These are phyloP conservation scores for Epirrhoe alternata DNA, from an alignment of 2,888 invertebrate species.

Conservation along the genomic window DNA sequence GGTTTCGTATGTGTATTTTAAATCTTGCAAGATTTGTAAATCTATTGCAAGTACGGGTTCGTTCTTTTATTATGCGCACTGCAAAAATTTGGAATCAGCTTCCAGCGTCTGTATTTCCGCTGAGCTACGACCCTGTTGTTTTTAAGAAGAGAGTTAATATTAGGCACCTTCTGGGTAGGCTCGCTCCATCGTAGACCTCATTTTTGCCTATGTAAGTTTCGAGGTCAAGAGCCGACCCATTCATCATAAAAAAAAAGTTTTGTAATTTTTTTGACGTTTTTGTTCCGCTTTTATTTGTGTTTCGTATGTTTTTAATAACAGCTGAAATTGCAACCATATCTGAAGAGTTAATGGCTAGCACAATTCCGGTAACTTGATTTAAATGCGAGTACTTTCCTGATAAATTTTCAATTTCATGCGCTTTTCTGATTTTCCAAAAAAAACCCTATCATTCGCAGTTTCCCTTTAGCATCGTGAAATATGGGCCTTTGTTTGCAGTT, in stretches of 20 bases:
- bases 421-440: conserved; percentile 15
- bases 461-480: conserved; percentile 40
- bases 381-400: conserved; percentile 5
- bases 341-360: background rate
- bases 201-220: too few species aligned
- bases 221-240: too few species aligned
- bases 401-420: conserved; percentile 12
- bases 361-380: background rate
- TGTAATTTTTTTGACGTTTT: too few species aligned
- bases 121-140: too few species aligned
- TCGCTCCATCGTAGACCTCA: too few species aligned
- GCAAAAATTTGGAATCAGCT: too few species aligned
- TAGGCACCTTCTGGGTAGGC: too few species aligned
- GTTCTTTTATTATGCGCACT: background rate
- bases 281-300: too few species aligned
- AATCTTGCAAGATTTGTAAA: background rate
- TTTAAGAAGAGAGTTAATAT: too few species aligned
- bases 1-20: background rate
- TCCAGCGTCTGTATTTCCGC: too few species aligned
- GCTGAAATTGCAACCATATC: background rate
- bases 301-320: too few species aligned
- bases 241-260: too few species aligned
- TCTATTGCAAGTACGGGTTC: background rate
- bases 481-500: conserved; percentile 38
- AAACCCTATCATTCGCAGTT: conserved; percentile 19